phyloP scores from a whole-genome alignment of 2,797 vertebrate genomes.

The Arnoldichthys spilopterus region DNA sequence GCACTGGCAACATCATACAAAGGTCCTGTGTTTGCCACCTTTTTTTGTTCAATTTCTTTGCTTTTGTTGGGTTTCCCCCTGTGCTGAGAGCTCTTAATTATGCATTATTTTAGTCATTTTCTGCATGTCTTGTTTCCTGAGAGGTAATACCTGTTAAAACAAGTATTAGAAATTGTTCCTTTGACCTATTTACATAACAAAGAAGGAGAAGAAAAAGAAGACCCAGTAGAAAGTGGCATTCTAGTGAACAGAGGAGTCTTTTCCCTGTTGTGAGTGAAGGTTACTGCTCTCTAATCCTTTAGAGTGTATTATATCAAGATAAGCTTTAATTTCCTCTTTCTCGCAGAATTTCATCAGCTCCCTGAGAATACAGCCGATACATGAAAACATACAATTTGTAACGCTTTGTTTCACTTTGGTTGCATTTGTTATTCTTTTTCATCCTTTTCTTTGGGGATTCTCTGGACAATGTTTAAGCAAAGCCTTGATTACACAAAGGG shows the following conservation, averaged over 20 bases:
- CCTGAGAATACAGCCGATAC: neutral
- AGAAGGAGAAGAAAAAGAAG: neutral
- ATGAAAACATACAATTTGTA: neutral
- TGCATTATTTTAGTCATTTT: too few species aligned
- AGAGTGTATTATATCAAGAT: neutral
- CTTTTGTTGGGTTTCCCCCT: too few species aligned
- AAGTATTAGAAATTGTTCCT: too few species aligned
- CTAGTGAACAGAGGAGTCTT: neutral
- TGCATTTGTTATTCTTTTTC: conserved; percentile 14
- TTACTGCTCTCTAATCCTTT: neutral
- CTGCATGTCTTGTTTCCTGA: too few species aligned
- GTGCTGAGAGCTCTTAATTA: too few species aligned
- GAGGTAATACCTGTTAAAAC: too few species aligned
- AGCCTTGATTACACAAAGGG: too few species aligned
- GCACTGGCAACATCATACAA: too few species aligned
- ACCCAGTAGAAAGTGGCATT: neutral
- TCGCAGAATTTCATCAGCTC: conserved; percentile 13
- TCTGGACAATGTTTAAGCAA: conserved; percentile 3
- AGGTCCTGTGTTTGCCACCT: too few species aligned
- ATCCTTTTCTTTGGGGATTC: neutral
- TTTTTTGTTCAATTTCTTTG: too few species aligned
- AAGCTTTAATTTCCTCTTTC: conserved; percentile 14
- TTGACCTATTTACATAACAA: too few species aligned
- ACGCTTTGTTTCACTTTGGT: conserved; percentile 1
- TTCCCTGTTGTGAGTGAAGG: neutral